Base-by-base conservation (phyloP, 2,797 vertebrate species). In the Centroberyx gerrardi region DNA sequence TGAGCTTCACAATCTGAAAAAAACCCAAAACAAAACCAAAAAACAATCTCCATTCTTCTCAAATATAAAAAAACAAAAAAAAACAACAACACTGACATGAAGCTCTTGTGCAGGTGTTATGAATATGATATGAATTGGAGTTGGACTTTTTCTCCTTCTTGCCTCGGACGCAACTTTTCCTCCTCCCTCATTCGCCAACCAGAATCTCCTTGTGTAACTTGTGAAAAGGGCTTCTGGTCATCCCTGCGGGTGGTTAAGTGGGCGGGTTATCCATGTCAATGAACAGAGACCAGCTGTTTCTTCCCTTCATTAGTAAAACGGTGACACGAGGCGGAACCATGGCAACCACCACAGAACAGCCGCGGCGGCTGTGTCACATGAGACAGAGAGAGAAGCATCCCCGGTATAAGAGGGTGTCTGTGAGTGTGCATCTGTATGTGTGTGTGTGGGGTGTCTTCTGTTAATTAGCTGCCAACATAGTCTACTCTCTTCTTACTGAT, bases 251-350 rank as follows among this genome's bases (percentile, higher is more conserved):
- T 83, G 67, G 81, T 85, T 78, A 58, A 65, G 72, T 71, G 52
- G 83, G 64, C 54, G 51, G 74, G 46, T 61, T 59, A 14, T 29
- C 75, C 58, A 44, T 76, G 78, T 80, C 74, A 72, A 44, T 62
- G 81, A 88, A 90, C 88, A 92, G 75, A 87, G 83, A 64, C 69
- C 46, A 49, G 86, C 87, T 90, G 87, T 90, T 87, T 72, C 62
- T 60, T 13, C n/a, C 53, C 87, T 85, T 88, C 88, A 92, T 91
- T 90, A 89, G 90, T 90, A 92, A 91, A 91, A 90, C 84, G 22
- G 58, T 68, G 83, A 88, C 87, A 88, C 69, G 74, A 69, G 64
- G 59, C 58, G 84, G 56, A 89, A 81, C 85, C 91, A 92, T 90
- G 82, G 86, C 68, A 90, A 92, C 91, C 81, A 56, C 27, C 62